phyloP scores from a whole-genome alignment of 2,888 invertebrate species.

The Lamellibrachia columna region DNA sequence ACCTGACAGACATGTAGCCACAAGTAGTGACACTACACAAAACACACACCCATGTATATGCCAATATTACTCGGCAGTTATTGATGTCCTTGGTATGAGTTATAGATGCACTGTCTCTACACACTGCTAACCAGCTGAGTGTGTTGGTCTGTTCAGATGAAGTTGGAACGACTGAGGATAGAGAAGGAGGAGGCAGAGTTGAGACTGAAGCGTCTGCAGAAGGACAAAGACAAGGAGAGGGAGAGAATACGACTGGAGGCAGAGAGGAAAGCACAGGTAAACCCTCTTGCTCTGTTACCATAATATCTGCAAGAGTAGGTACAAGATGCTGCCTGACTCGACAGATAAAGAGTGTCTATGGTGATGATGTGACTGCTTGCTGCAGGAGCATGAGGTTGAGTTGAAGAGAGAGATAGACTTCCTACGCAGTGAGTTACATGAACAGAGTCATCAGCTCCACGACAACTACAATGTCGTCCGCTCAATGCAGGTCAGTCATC shows the following conservation, averaged over 20 bases:
- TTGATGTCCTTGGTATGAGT: too few species aligned
- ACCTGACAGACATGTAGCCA: too few species aligned
- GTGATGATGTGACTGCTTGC: conserved; percentile 20
- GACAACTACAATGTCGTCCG: conserved; percentile 35
- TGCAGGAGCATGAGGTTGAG: conserved; percentile 49
- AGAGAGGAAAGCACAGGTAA: conserved; percentile 50
- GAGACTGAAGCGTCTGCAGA: conserved; percentile 49
- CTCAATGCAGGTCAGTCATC: conserved; percentile 34
- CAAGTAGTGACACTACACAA: too few species aligned
- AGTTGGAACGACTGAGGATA: conserved; percentile 52
- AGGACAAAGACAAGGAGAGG: conserved; percentile 47
- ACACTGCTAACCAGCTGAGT: not conserved
- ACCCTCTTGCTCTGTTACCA: not conserved
- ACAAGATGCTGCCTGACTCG: not conserved
- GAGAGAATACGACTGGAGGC: conserved; percentile 48
- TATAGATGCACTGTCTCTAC: not conserved
- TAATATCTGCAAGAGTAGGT: not conserved
- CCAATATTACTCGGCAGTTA: too few species aligned
- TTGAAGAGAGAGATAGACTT: conserved; percentile 50
- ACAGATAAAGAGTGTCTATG: not conserved
- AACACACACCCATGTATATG: too few species aligned
- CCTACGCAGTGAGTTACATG: conserved; percentile 48
- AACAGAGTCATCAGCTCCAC: conserved; percentile 33
- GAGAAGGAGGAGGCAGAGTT: conserved; percentile 54
- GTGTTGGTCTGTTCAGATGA: conserved; percentile 33